These are phyloP conservation scores for Linnaemya tessellans DNA, from an alignment of 2,888 invertebrate species.

Conservation along the genomic window DNA sequence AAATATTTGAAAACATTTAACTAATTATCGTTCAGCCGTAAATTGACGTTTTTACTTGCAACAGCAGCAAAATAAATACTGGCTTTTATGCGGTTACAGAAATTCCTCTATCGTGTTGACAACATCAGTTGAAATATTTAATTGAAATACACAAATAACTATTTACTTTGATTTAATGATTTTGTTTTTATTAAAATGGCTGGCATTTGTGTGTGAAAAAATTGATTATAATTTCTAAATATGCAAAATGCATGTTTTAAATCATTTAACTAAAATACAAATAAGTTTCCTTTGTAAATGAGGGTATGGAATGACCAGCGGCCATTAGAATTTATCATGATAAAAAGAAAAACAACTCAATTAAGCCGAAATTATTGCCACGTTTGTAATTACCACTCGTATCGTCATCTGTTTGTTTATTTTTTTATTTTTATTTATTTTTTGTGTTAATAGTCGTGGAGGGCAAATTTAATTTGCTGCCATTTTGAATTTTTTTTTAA, in stretches of 20 bases:
- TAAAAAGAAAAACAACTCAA: conserved; percentile 42
- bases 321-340: conserved; percentile 69
- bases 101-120: conserved; percentile 59
- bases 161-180: conserved; percentile 47
- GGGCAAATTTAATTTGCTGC: conserved; percentile 30
- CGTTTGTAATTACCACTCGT: conserved; percentile 22
- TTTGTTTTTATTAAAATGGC: conserved; percentile 41
- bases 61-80: not conserved
- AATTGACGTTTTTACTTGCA: conserved; percentile 19
- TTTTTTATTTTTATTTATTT: conserved; percentile 15
- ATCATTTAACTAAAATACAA: conserved; percentile 30
- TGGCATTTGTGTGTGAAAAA: conserved; percentile 20
- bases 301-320: conserved; percentile 73
- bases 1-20: conserved; percentile 10
- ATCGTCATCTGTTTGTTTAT: not conserved
- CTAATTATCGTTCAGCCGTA: conserved; percentile 30
- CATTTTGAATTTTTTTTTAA: conserved; percentile 49
- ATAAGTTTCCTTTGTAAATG: conserved; percentile 73
- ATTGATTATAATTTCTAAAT: conserved; percentile 18
- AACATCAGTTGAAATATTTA: conserved; percentile 59
- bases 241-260: conserved; percentile 43
- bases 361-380: conserved; percentile 54
- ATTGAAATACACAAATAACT: conserved; percentile 25
- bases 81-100: conserved; percentile 10
- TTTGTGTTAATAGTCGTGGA: not conserved